These are phyloP conservation scores for Pterocles gutturalis DNA, from an alignment of 2,113 vertebrate species.

Conservation along the genomic window DNA sequence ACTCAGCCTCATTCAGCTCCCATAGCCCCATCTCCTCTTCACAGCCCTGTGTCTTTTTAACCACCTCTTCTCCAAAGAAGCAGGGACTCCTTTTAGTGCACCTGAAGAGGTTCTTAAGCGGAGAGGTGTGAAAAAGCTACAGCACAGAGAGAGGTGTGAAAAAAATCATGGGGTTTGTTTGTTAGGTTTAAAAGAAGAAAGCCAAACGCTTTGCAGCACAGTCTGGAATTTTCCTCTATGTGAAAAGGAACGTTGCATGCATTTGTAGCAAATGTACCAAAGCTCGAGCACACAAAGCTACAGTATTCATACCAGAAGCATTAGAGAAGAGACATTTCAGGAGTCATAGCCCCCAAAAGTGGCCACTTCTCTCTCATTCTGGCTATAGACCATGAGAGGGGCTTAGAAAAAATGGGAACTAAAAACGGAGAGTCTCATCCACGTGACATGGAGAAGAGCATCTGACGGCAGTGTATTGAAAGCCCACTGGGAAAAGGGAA, in stretches of 20 bases:
- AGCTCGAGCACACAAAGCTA: neutral
- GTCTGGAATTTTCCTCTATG: neutral
- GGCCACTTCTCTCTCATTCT: neutral
- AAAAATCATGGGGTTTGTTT: neutral
- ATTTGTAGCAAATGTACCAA: neutral
- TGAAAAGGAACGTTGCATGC: rapidly evolving
- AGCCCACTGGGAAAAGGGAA: neutral
- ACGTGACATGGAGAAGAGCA: neutral
- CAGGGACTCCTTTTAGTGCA: neutral
- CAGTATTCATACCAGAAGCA: neutral
- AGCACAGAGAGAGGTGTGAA: neutral
- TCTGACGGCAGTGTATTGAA: neutral
- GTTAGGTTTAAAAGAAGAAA: neutral
- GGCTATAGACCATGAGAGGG: neutral
- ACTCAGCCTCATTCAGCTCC: neutral
- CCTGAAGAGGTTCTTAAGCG: neutral
- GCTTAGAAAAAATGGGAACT: neutral
- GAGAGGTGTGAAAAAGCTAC: neutral
- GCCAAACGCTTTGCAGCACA: neutral
- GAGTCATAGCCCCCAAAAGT: neutral
- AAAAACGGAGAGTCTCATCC: neutral
- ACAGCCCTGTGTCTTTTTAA: neutral
- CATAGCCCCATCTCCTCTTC: neutral
- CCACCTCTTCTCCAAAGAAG: neutral
- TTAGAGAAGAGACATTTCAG: neutral